phyloP scores from a whole-genome alignment of 1,140 invertebrate genomes.

The Bradynema listronoti region DNA sequence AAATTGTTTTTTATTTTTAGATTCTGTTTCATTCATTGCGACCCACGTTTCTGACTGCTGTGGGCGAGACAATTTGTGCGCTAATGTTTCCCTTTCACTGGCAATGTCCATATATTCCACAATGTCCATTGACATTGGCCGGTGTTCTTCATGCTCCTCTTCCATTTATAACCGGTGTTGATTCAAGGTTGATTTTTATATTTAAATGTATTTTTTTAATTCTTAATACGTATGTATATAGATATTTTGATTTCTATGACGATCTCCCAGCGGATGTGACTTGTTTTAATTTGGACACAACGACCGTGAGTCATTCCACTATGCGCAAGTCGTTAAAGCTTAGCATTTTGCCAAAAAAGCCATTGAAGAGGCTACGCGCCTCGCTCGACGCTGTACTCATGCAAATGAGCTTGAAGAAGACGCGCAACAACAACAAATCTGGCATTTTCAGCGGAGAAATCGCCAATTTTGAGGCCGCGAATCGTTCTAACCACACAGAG shows the following conservation, averaged over 20 bases:
- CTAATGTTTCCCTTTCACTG: constrained; percentile 97
- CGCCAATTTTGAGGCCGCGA: constrained; percentile 70
- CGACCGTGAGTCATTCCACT: constrained; percentile 65
- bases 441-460: constrained; percentile 92
- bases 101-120: constrained; percentile 98
- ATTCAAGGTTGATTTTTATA: constrained; percentile 61
- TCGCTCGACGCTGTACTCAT: too few relatives aligned
- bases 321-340: constrained; percentile 46
- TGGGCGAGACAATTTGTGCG: constrained; percentile 95
- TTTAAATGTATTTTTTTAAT: constrained; percentile 6
- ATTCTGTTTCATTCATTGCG: constrained; percentile 90
- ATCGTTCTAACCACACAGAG: background rate
- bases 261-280: constrained; percentile 91
- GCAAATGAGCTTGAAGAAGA: too few relatives aligned
- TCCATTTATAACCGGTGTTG: constrained; percentile 91
- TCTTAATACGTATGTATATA: constrained; percentile 61
- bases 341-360: constrained; percentile 54
- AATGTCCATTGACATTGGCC: constrained; percentile 81
- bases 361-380: constrained; percentile 37
- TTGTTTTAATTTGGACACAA: constrained; percentile 95
- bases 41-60: constrained; percentile 88
- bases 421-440: too few relatives aligned
- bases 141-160: constrained; percentile 86
- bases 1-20: constrained; percentile 59
- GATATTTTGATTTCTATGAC: constrained; percentile 88